Conservation (phyloP, 2,113 vertebrate genomes). For the Bothrops jararaca region DNA sequence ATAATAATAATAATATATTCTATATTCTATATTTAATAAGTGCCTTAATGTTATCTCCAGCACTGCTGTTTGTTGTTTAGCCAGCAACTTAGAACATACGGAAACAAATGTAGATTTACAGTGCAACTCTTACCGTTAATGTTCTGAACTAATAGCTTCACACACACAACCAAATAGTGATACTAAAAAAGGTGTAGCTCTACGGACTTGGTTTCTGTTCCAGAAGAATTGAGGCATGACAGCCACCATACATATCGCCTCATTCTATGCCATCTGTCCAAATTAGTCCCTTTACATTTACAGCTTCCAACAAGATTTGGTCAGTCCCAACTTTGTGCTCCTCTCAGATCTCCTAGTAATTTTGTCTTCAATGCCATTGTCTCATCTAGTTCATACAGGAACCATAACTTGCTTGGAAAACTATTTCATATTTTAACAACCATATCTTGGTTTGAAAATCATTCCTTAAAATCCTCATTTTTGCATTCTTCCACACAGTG, state of each 20-base stretch:
- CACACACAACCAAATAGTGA: background rate
- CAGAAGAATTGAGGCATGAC: background rate
- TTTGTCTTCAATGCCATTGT: background rate
- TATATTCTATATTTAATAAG: background rate
- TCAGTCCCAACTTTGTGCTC: background rate
- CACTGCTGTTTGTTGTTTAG: background rate
- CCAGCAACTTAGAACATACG: background rate
- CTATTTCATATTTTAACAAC: background rate
- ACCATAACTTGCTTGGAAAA: background rate
- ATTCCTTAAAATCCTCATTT: background rate
- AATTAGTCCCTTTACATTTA: background rate
- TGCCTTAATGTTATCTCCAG: background rate
- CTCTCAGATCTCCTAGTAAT: background rate
- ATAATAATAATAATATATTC: too few relatives aligned
- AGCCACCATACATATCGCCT: background rate
- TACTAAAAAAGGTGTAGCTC: background rate
- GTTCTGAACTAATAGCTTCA: background rate
- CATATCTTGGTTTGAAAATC: background rate
- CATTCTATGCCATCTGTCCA: background rate
- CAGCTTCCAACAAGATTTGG: background rate
- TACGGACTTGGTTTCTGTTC: background rate
- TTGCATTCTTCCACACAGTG: background rate
- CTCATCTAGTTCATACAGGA: background rate
- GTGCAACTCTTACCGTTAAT: background rate
- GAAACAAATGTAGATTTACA: background rate